Conservation (phyloP, 1,140 invertebrate genomes). For the Drosophila simulans region DNA sequence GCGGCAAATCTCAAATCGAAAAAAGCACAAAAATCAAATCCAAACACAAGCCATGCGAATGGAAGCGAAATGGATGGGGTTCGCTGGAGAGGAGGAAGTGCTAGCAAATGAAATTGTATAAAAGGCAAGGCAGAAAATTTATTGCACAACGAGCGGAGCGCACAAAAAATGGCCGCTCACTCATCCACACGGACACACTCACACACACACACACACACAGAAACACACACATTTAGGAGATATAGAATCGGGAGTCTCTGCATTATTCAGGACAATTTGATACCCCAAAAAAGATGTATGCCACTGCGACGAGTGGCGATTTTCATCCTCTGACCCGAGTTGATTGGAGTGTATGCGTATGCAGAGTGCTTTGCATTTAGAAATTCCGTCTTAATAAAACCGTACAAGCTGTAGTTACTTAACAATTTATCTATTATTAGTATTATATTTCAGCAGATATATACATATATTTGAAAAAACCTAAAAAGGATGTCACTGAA, state of each 20-base stretch:
- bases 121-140: conserved; percentile 80
- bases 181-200: conserved; percentile 18
- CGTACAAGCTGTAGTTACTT: no score
- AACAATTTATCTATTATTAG: no score
- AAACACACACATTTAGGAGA: neutral
- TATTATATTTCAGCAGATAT: no score
- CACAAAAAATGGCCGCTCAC: conserved; percentile 64
- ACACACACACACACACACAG: conserved; percentile 15
- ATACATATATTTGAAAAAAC: no score
- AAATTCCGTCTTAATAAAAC: no score
- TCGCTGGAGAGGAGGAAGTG: conserved; percentile 17
- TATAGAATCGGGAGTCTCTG: conserved; percentile 7
- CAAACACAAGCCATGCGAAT: conserved; percentile 75
- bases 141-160: conserved; percentile 67
- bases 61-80: conserved; percentile 37
- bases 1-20: conserved; percentile 77
- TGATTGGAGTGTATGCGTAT: neutral
- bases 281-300: conserved; percentile 20
- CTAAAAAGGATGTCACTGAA: no score
- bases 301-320: conserved; percentile 1
- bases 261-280: conserved; percentile 30
- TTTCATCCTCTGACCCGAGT: neutral
- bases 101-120: conserved; percentile 81
- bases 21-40: conserved; percentile 77
- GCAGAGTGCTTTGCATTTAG: no score